These are phyloP conservation scores for Strix occidentalis DNA, from an alignment of 2,797 vertebrate species.

Conservation along the genomic window DNA sequence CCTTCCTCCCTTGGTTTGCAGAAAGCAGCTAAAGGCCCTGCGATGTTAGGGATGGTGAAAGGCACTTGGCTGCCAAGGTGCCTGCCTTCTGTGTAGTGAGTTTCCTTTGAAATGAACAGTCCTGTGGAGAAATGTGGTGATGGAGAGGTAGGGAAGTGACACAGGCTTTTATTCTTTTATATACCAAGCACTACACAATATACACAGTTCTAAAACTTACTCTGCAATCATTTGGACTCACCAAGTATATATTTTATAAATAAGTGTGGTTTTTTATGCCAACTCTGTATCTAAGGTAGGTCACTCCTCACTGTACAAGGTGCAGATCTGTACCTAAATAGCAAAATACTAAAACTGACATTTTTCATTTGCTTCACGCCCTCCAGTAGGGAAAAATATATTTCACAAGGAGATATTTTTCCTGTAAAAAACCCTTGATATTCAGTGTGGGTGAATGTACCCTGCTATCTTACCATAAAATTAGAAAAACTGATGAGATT, in stretches of 20 bases:
- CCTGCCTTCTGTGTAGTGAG: neutral
- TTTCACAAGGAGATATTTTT: neutral
- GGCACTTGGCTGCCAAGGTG: neutral
- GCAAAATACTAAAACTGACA: neutral
- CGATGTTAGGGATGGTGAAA: fast-evolving
- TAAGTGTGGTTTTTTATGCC: neutral
- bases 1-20: neutral
- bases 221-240: neutral
- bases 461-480: neutral
- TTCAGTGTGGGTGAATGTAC: slow-evolving; percentile 25
- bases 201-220: neutral
- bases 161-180: neutral
- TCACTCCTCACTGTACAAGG: neutral
- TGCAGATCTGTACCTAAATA: neutral
- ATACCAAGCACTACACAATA: neutral
- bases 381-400: neutral
- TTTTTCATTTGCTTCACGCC: neutral
- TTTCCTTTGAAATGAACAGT: neutral
- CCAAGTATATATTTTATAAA: neutral
- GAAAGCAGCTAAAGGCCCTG: neutral
- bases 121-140: neutral
- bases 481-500: neutral
- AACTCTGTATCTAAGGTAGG: neutral
- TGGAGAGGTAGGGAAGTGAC: neutral
- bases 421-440: neutral